Base-by-base conservation (phyloP, 2,113 vertebrate species). In the Thunnus thynnus region DNA sequence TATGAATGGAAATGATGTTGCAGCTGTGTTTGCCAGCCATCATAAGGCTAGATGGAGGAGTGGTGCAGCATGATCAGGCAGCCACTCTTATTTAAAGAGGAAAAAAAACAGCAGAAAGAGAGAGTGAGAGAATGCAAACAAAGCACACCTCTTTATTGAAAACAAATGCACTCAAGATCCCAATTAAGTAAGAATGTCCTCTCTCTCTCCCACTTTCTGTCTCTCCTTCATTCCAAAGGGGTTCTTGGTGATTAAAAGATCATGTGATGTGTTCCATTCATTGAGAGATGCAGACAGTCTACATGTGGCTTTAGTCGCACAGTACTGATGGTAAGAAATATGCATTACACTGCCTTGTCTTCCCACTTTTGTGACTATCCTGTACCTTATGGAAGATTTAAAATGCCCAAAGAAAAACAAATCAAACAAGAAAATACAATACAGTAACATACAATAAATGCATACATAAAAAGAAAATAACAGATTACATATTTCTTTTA, bases 61-160 rank as follows among this genome's bases (percentile, higher is more conserved):
- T 77, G 62, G 20, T 60, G 47, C n/a, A n/a, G 3, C 4, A 46
- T 20, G 70, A 86, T 17, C 57, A 16, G 4, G 41, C 48, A 58
- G 47, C 10, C 52, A 55, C 27, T 68, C 47, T 30, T 47, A 64
- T 83, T 72, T 69, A 61, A 84, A 80, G 72, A 30, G 11, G 3
- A 20, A 32, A 44, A 48, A 44, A 48, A 54, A n/a, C 20, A 32
- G 36, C 56, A 58, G 68, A 80, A 61, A 80, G 83, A 57, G 8
- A 65, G 73, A 68, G 57, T 57, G 67, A 72, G 47, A 78, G 79
- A 81, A 84, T 76, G 74, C 87, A 91, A 90, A 84, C 66, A 92
- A 84, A 88, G 73, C 80, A 82, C 76, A 88, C 80, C 82, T 91
- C 83, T 84, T 91, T 79, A 91, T 89, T 92, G 76, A 85, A 91